phyloP scores from a whole-genome alignment of 2,113 vertebrate species.

The Paratilapia polleni region DNA sequence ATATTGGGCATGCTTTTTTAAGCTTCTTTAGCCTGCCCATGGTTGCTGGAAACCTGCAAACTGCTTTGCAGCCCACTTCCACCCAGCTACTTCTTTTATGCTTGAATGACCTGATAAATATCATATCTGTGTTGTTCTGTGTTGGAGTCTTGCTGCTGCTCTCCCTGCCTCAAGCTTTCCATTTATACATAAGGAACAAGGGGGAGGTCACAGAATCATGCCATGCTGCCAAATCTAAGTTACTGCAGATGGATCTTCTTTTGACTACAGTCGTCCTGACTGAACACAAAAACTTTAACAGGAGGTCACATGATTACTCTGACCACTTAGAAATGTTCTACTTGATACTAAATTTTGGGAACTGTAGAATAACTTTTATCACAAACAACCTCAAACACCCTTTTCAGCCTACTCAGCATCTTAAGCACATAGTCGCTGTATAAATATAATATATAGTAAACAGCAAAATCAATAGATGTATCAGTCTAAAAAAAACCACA shows the following conservation, averaged over 20 bases:
- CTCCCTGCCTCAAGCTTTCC: background rate
- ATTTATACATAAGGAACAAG: background rate
- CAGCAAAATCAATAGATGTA: background rate
- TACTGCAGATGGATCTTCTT: background rate
- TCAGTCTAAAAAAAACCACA: background rate
- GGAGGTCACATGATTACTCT: background rate
- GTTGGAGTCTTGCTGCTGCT: background rate
- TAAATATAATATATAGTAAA: background rate
- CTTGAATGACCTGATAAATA: background rate
- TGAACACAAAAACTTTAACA: background rate
- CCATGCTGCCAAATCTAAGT: background rate
- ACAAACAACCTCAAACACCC: background rate
- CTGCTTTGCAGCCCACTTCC: background rate
- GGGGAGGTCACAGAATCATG: background rate
- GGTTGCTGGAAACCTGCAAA: background rate
- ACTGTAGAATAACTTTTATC: background rate
- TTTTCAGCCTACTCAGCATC: no score
- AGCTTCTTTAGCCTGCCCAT: background rate
- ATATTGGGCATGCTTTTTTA: background rate
- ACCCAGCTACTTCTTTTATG: constrained; percentile 1
- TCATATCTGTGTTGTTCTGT: background rate
- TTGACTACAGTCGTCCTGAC: background rate
- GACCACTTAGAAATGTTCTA: background rate
- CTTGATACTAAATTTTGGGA: background rate
- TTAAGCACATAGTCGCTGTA: no score